Conservation (phyloP, 2,797 vertebrate genomes). For the Labroides dimidiatus region DNA sequence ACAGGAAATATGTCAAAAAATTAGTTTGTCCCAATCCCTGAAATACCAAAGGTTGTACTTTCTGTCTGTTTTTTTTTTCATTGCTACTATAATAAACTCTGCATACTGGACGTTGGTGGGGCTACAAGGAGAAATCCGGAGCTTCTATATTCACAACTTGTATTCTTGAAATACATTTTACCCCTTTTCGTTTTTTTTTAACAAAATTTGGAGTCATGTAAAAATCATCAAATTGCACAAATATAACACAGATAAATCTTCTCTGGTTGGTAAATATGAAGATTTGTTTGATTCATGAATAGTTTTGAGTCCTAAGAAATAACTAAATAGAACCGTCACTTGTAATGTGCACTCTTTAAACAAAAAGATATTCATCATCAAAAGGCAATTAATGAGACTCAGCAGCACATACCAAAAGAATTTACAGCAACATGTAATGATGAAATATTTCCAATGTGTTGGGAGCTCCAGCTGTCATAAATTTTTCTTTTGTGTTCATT, state of each 20-base stretch:
- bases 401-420: slow-evolving; percentile 3
- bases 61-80: too few relatives aligned
- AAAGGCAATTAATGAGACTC: neutral
- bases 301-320: neutral
- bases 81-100: too few relatives aligned
- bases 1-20: neutral
- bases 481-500: slow-evolving; percentile 21
- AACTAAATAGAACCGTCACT: neutral
- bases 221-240: neutral
- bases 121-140: too few relatives aligned
- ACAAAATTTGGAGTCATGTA: neutral
- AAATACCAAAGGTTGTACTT: neutral
- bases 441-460: slow-evolving; percentile 47
- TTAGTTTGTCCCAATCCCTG: neutral
- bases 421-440: slow-evolving; percentile 33
- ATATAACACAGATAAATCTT: too few relatives aligned
- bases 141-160: too few relatives aligned
- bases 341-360: neutral
- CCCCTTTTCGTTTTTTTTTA: neutral
- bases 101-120: too few relatives aligned
- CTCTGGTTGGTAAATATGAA: too few relatives aligned
- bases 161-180: neutral
- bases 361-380: slow-evolving; percentile 3
- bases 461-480: slow-evolving; percentile 42
- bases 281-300: neutral